Evolutionary conservation across 2,888 invertebrate genomes (phyloP), one percentile per base, ranked within the genome.

Genomic region (Tolmerus cingulatus): DNA sequence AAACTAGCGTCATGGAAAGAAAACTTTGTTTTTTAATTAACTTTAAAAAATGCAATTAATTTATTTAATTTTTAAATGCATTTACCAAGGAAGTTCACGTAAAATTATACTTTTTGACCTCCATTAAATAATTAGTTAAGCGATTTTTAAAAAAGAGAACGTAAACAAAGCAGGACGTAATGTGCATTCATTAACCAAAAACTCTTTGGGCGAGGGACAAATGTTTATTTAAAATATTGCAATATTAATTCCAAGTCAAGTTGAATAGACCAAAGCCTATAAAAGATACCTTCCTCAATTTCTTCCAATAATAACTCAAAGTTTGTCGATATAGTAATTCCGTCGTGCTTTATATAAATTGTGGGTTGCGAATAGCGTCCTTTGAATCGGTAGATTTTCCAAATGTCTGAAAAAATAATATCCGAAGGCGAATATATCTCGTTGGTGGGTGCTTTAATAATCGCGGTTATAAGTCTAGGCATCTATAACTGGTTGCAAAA

Each of bases 401-500:
- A 27, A 27, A 66, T 66, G 66, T 66, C 66, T 66, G 5, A 9
- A 23, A 66, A 66, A 19, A 27, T 66, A 27, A 23, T 27, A 23
- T 23, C 27, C 12, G 66, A 66, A 12, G 19, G 27, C 23, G 19
- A 27, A 12, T 9, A 23, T 66, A 12, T 66, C 12, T 27, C 3
- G 27, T 5, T 66, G 0, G 23, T 66, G 23, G 4, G 1, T 2
- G 23, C 23, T 66, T 66, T 66, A 27, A 23, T 78, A 16, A 16
- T 55, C 7, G 40, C 66, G 8, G 16, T 43, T 2, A 19, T 86
- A 9, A 16, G 57, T n/a, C 30, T 86, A 43, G 23, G 66, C 1
- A 43, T 78, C 37, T 30, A n/a, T 2, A 43, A 86, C n/a, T 86
- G 57, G 92, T 94, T 93, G 93, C 93, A 94, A 88, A 93, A 93